phyloP scores from a whole-genome alignment of 2,113 vertebrate genomes.

The Vombatus ursinus region DNA sequence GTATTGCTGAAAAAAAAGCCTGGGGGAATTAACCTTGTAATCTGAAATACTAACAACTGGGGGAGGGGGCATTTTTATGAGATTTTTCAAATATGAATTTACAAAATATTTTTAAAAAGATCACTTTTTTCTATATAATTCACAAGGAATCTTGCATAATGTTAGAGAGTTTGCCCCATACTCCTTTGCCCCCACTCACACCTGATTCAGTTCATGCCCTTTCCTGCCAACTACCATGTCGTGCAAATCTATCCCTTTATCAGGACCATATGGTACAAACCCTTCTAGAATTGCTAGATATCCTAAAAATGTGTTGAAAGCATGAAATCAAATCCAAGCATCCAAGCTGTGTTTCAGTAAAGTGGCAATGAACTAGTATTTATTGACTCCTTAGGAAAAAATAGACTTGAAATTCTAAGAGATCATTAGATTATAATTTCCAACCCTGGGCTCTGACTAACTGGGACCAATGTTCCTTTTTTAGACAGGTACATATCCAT shows the following conservation, averaged over 20 bases:
- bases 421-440: constrained; percentile 47
- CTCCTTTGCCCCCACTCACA: constrained; percentile 18
- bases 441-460: constrained; percentile 13
- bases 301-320: constrained; percentile 58
- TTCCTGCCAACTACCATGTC: constrained; percentile 60
- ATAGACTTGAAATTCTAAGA: constrained; percentile 56
- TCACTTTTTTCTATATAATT: neutral
- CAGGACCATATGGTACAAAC: constrained; percentile 69
- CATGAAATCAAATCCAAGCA: constrained; percentile 54
- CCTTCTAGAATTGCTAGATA: constrained; percentile 54
- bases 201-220: constrained; percentile 34
- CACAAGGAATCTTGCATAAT: constrained; percentile 25
- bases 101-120: neutral
- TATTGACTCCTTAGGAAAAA: constrained; percentile 16
- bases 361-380: constrained; percentile 40
- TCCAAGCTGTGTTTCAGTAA: constrained; percentile 49
- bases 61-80: constrained; percentile 20
- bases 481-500: neutral
- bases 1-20: neutral
- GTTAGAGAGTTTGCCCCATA: constrained; percentile 25
- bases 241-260: constrained; percentile 70
- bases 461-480: constrained; percentile 10
- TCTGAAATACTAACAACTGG: constrained; percentile 2
- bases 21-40: neutral
- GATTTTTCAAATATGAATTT: neutral